Percentiles rank a stretch among this genome's conserved stretches.
Conservation (phyloP, 2,888 invertebrate genomes). For the Fragum sueziense region DNA sequence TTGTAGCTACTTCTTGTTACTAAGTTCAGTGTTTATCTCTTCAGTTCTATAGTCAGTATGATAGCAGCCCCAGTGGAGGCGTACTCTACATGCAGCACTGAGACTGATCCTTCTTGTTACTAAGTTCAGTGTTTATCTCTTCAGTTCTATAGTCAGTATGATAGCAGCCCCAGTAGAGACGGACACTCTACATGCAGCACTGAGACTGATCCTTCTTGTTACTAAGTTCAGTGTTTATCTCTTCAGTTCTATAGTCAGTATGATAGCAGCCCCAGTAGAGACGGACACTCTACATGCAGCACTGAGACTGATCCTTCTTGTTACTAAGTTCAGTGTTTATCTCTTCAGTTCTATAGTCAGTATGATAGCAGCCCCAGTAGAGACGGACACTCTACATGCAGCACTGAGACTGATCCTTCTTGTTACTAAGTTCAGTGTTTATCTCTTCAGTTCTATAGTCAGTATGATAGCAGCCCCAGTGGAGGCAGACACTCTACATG, state of each 20-base stretch:
- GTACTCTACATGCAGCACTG: conserved; percentile 90
- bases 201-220: conserved; percentile 89
- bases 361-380: conserved; percentile 87
- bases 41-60: conserved; percentile 86
- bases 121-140: too few species aligned
- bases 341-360: conserved; percentile 86
- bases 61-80: conserved; percentile 88
- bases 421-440: too few species aligned
- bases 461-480: conserved; percentile 88
- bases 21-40: too few species aligned
- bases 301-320: conserved; percentile 88
- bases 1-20: too few species aligned
- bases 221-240: too few species aligned
- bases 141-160: conserved; percentile 86
- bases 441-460: conserved; percentile 85
- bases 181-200: conserved; percentile 89
- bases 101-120: conserved; percentile 88
- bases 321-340: too few species aligned
- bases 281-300: conserved; percentile 90
- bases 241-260: conserved; percentile 86
- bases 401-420: conserved; percentile 89
- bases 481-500: conserved; percentile 90
- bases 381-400: conserved; percentile 90
- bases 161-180: conserved; percentile 88
- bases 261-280: conserved; percentile 88